Evolutionary conservation across 2,113 vertebrate species (phyloP).

Genomic region (Crypturellus undulatus): DNA sequence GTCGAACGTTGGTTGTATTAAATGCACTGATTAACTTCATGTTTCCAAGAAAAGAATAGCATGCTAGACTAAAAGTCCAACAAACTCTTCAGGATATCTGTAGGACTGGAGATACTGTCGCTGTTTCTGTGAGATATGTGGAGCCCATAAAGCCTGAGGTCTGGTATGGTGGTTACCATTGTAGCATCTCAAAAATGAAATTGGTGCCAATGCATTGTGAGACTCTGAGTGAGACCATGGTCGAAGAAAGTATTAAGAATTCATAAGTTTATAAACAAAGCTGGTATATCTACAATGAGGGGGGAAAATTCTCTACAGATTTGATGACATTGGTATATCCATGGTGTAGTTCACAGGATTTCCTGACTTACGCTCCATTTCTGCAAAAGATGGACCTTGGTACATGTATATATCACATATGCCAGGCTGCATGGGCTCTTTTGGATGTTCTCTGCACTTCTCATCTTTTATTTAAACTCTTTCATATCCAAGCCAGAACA

Average conservation of each 20-base stretch:
- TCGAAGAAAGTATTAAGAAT: neutral
- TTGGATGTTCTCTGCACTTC: neutral
- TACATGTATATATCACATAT: neutral
- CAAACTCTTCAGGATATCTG: neutral
- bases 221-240: neutral
- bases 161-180: neutral
- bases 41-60: neutral
- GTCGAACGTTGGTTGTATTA: neutral
- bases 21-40: rapidly evolving
- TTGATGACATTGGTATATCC: neutral
- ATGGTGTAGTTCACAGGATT: neutral
- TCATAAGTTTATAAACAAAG: neutral
- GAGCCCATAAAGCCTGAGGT: neutral
- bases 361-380: neutral
- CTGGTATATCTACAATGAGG: neutral
- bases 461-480: neutral
- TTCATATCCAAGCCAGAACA: neutral
- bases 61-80: neutral
- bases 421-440: neutral
- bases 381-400: neutral
- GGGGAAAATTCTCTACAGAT: neutral
- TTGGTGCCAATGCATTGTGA: neutral
- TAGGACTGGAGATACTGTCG: neutral
- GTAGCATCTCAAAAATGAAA: neutral
- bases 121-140: neutral